These are phyloP conservation scores for Neomonachus schauinslandi DNA, from an alignment of 2,113 vertebrate species.

Conservation along the genomic window DNA sequence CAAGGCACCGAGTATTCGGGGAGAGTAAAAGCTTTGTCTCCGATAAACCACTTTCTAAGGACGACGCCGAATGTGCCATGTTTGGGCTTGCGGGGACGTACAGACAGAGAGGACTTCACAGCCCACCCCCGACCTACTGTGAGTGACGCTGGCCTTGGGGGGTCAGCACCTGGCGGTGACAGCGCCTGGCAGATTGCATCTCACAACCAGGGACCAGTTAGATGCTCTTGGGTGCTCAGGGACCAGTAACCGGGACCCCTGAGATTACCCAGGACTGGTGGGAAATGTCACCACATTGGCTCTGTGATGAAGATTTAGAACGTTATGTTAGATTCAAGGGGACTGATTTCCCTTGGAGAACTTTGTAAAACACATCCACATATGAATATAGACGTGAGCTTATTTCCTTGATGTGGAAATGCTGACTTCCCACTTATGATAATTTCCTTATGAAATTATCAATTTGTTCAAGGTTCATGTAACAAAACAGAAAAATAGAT, in stretches of 20 bases:
- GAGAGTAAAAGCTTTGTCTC: background rate
- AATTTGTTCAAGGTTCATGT: background rate
- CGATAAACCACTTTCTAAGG: background rate
- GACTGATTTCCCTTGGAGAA: background rate
- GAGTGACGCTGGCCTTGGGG: background rate
- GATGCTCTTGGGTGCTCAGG: too few species aligned
- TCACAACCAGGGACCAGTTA: accelerated
- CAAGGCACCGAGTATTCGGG: accelerated
- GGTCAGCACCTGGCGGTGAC: accelerated
- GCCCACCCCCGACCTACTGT: accelerated
- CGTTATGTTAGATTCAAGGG: background rate
- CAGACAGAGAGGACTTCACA: too few species aligned
- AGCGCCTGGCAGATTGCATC: accelerated
- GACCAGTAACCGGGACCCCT: background rate
- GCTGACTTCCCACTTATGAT: background rate
- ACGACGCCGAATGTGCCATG: accelerated
- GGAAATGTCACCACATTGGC: too few species aligned
- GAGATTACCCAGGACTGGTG: accelerated
- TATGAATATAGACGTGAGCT: background rate
- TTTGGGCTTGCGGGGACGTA: background rate
- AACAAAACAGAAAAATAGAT: background rate
- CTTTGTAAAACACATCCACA: background rate
- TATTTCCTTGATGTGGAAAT: background rate
- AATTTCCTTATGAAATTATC: background rate
- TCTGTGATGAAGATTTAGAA: background rate